Conservation (phyloP, 2,113 vertebrate genomes). For the Nothoprocta perdicaria region DNA sequence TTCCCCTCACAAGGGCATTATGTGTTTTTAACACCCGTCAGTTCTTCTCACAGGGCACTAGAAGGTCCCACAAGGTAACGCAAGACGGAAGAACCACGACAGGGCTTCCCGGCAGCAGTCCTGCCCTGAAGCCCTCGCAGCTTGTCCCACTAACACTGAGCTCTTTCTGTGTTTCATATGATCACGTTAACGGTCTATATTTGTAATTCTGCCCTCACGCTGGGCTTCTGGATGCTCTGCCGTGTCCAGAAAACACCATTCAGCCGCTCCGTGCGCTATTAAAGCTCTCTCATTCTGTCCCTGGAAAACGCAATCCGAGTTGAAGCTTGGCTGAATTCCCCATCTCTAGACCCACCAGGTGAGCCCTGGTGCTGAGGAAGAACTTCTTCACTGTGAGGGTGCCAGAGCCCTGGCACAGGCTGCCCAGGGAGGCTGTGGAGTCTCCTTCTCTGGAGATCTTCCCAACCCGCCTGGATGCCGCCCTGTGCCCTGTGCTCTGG, state of each 20-base stretch:
- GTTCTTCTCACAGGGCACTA: not conserved
- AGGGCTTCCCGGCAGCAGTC: not conserved
- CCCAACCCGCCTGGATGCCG: no score
- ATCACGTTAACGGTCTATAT: rapidly evolving
- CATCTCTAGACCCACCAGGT: not conserved
- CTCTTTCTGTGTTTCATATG: not conserved
- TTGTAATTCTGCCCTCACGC: rapidly evolving
- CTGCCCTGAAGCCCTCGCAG: no score
- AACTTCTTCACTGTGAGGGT: no score
- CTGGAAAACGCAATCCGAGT: not conserved
- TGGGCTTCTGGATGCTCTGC: not conserved
- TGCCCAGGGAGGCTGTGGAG: no score
- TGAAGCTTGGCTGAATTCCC: not conserved
- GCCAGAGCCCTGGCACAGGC: no score
- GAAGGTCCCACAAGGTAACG: rapidly evolving
- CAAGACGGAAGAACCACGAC: not conserved
- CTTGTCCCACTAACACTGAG: not conserved
- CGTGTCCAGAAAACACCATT: not conserved
- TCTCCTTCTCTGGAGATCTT: no score
- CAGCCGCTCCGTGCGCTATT: not conserved
- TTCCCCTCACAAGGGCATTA: rapidly evolving
- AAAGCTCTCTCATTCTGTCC: not conserved
- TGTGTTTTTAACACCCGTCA: not conserved
- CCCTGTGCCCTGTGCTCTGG: no score
- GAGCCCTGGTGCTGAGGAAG: no score